These are phyloP conservation scores for Tricholaema leucomelas DNA, from an alignment of 2,113 vertebrate genomes.

Conservation along the genomic window DNA sequence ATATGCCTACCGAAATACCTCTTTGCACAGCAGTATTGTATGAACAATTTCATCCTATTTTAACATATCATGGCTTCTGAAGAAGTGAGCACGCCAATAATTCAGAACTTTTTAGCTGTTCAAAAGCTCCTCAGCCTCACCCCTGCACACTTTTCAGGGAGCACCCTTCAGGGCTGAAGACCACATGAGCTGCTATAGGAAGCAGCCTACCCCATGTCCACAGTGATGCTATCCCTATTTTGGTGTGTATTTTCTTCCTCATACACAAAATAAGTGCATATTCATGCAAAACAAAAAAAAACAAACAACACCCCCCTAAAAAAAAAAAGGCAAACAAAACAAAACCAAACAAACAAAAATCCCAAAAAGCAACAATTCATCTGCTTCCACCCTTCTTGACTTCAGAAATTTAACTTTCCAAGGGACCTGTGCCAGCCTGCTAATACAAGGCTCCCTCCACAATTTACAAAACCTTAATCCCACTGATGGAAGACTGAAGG, in stretches of 20 bases:
- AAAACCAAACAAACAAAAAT: no score
- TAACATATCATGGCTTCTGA: not conserved
- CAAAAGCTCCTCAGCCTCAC: not conserved
- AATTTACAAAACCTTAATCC: not conserved
- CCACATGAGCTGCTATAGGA: rapidly evolving
- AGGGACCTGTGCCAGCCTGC: not conserved
- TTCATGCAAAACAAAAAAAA: no score
- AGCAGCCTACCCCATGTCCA: not conserved
- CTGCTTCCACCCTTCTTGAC: not conserved
- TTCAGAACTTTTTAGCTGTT: not conserved
- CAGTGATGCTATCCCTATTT: not conserved
- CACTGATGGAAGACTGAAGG: not conserved
- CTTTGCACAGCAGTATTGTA: not conserved
- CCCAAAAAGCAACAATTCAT: not conserved
- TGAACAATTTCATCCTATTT: not conserved
- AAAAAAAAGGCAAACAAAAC: no score
- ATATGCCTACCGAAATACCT: not conserved
- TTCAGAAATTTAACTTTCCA: not conserved
- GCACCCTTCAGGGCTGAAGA: not conserved
- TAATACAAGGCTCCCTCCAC: not conserved
- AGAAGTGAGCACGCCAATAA: not conserved
- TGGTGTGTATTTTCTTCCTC: not conserved
- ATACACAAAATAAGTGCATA: not conserved
- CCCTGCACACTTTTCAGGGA: rapidly evolving
- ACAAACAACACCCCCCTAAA: no score